Percentiles rank a stretch among this genome's conserved stretches.
These are phyloP conservation scores for Vandiemenella viatica DNA, from an alignment of 2,888 invertebrate species.

Conservation along the genomic window DNA sequence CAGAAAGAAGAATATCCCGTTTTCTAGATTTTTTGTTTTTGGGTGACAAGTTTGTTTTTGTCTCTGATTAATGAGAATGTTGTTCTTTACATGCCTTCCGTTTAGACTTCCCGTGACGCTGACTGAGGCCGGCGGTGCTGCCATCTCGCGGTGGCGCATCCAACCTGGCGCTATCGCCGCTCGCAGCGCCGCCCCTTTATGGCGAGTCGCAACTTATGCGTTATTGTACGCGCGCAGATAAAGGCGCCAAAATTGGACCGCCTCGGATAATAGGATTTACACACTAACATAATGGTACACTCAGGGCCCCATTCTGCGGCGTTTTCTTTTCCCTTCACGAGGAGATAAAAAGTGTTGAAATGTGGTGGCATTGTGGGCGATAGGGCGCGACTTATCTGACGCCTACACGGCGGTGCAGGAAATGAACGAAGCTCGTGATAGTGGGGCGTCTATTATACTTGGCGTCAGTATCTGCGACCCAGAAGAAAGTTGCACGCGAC, in stretches of 20 bases:
- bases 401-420: not conserved
- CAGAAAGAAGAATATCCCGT: no score
- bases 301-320: not conserved
- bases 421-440: not conserved
- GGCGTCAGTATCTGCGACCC: not conserved
- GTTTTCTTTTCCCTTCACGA: not conserved
- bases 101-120: no score
- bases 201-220: not conserved
- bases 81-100: no score
- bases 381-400: not conserved
- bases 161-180: not conserved
- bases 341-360: not conserved
- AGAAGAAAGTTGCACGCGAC: not conserved
- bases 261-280: slow-evolving; percentile 18
- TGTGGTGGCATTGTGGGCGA: no score
- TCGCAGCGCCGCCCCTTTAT: not conserved
- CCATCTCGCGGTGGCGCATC: not conserved
- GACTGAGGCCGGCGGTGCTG: no score
- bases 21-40: no score
- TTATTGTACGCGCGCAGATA: slow-evolving; percentile 9
- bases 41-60: no score
- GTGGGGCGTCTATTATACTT: not conserved
- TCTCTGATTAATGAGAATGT: no score
- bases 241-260: slow-evolving; percentile 15
- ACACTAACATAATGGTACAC: slow-evolving; percentile 17